Evolutionary conservation across 2,888 invertebrate genomes (phyloP).

Genomic region (Dryadula phaetusa): DNA sequence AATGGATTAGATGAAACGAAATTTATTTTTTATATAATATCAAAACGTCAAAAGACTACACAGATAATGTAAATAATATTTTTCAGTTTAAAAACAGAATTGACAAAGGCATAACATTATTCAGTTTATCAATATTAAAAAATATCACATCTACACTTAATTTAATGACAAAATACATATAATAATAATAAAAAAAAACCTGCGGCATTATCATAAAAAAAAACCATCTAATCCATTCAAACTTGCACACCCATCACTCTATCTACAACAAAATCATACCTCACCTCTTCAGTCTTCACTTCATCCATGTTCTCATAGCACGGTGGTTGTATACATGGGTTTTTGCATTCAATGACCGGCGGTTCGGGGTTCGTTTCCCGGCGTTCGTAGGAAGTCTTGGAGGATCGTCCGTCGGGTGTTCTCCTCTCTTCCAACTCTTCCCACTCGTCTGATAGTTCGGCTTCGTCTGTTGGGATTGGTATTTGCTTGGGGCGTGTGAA

Average conservation of each 20-base stretch:
- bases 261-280: conserved; percentile 93
- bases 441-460: conserved; percentile 77
- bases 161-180: neutral
- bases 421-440: conserved; percentile 74
- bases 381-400: conserved; percentile 76
- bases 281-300: conserved; percentile 79
- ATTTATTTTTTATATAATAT: conserved; percentile 4
- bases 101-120: neutral
- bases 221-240: conserved; percentile 66
- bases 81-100: neutral
- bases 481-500: conserved; percentile 93
- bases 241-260: conserved; percentile 94
- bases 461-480: conserved; percentile 89
- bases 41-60: neutral
- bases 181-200: neutral
- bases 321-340: conserved; percentile 55
- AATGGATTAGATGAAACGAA: conserved; percentile 18
- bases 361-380: conserved; percentile 49
- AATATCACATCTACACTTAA: conserved; percentile 13
- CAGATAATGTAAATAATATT: neutral
- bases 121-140: neutral
- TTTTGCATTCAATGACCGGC: conserved; percentile 69
- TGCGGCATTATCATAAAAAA: neutral
- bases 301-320: conserved; percentile 51
- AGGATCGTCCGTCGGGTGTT: conserved; percentile 77